Percentiles rank a stretch among this genome's conserved stretches.
Evolutionary conservation across 2,888 invertebrate species (phyloP).

Genomic region (Congeria kusceri): DNA sequence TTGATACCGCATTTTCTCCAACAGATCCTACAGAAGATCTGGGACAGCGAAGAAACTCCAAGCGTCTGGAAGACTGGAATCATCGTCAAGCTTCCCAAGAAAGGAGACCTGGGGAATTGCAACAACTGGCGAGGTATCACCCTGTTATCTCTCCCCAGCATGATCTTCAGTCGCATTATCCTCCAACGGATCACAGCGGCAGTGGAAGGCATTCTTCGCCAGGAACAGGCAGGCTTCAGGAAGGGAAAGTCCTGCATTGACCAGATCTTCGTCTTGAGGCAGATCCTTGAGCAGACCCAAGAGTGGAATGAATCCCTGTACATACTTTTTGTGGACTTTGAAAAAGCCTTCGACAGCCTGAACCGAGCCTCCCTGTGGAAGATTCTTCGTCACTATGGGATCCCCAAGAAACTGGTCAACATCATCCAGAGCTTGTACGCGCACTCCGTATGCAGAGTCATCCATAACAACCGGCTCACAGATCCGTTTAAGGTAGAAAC

Average conservation of each 20-base stretch:
- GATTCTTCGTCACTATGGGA: slow-evolving; percentile 28
- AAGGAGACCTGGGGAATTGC: slow-evolving; percentile 28
- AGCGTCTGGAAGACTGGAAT: slow-evolving; percentile 10
- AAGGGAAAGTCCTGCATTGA: slow-evolving; percentile 28
- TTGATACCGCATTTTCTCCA: background rate
- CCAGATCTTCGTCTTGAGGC: slow-evolving; percentile 26
- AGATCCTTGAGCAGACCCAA: slow-evolving; percentile 31
- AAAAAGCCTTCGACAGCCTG: slow-evolving; percentile 29
- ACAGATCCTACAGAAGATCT: slow-evolving; percentile 9
- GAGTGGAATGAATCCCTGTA: slow-evolving; percentile 30
- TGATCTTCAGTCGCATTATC: slow-evolving; percentile 29
- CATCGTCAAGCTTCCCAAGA: slow-evolving; percentile 23
- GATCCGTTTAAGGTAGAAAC: slow-evolving; percentile 12
- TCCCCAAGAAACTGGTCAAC: slow-evolving; percentile 31
- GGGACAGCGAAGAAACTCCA: slow-evolving; percentile 5
- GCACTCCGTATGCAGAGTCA: background rate
- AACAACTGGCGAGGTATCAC: slow-evolving; percentile 40
- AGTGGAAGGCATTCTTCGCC: slow-evolving; percentile 12
- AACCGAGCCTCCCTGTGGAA: slow-evolving; percentile 7
- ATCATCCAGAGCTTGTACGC: slow-evolving; percentile 9
- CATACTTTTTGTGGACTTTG: slow-evolving; percentile 30
- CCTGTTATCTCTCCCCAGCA: slow-evolving; percentile 24
- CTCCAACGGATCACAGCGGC: slow-evolving; percentile 8
- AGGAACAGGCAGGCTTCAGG: slow-evolving; percentile 38
- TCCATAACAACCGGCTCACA: slow-evolving; percentile 9